These are phyloP conservation scores for Malthinus seriepunctatus DNA, from an alignment of 2,888 invertebrate genomes.

Conservation along the genomic window DNA sequence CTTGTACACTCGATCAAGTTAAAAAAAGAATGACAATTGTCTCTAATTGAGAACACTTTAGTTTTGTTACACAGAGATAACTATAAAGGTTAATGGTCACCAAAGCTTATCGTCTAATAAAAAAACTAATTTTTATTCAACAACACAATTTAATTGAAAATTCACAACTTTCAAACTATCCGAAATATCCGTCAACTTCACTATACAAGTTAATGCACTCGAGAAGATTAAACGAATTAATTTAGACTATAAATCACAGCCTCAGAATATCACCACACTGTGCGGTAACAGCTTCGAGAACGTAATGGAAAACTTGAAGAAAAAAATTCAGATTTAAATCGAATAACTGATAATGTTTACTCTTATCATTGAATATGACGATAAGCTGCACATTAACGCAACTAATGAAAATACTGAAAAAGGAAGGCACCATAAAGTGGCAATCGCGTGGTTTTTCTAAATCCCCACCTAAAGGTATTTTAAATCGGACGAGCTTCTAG, in stretches of 20 bases:
- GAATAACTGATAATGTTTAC: background rate
- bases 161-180: too few species aligned
- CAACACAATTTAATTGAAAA: too few species aligned
- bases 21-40: slow-evolving; percentile 1
- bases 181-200: too few species aligned
- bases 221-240: too few species aligned
- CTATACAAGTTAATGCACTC: too few species aligned
- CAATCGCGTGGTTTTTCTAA: slow-evolving; percentile 22
- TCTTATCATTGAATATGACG: slow-evolving; percentile 3
- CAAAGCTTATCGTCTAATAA: background rate
- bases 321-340: slow-evolving; percentile 4
- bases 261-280: too few species aligned
- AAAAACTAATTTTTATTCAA: too few species aligned
- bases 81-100: slow-evolving; percentile 1
- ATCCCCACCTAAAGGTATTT: slow-evolving; percentile 19
- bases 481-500: slow-evolving; percentile 19
- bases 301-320: background rate
- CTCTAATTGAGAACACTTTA: background rate
- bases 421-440: slow-evolving; percentile 12
- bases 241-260: too few species aligned
- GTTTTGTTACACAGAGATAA: slow-evolving; percentile 3
- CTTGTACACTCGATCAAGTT: background rate
- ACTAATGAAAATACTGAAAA: slow-evolving; percentile 19
- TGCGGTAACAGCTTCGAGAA: too few species aligned
- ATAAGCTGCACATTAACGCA: slow-evolving; percentile 8